Evolutionary conservation across 2,113 vertebrate species (phyloP).

Genomic region (Piaya cayana): DNA sequence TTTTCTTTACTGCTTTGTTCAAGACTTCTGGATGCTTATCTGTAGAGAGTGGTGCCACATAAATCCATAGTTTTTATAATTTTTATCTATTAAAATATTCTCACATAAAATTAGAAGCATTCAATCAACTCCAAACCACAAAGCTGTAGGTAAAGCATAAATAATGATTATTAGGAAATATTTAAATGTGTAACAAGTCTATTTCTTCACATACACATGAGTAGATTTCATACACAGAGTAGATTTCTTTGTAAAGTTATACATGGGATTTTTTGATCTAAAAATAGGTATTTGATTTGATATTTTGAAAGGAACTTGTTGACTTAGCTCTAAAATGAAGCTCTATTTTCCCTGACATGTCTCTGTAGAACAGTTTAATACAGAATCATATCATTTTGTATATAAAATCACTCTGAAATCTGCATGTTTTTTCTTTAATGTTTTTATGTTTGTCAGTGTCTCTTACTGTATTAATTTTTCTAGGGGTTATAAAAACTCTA

Average conservation of each 20-base stretch:
- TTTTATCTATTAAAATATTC: neutral
- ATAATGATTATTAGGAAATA: neutral
- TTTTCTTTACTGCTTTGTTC: neutral
- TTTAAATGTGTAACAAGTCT: neutral
- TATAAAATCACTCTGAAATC: neutral
- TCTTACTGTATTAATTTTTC: neutral
- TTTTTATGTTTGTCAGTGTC: neutral
- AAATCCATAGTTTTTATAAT: neutral
- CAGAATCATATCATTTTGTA: neutral
- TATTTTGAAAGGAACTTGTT: neutral
- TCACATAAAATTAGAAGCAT: neutral
- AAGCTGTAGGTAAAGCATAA: neutral
- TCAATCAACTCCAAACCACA: neutral
- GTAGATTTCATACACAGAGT: neutral
- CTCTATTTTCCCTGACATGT: neutral
- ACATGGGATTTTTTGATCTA: neutral
- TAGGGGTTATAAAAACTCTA: neutral
- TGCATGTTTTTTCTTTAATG: neutral
- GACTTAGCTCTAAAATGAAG: neutral
- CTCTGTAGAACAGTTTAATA: neutral
- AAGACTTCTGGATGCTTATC: neutral
- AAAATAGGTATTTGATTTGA: neutral
- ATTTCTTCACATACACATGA: too few relatives aligned
- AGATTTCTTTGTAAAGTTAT: neutral
- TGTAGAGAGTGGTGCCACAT: neutral